Conservation (phyloP, 2,113 vertebrate genomes). For the Empidonax alnorum region DNA sequence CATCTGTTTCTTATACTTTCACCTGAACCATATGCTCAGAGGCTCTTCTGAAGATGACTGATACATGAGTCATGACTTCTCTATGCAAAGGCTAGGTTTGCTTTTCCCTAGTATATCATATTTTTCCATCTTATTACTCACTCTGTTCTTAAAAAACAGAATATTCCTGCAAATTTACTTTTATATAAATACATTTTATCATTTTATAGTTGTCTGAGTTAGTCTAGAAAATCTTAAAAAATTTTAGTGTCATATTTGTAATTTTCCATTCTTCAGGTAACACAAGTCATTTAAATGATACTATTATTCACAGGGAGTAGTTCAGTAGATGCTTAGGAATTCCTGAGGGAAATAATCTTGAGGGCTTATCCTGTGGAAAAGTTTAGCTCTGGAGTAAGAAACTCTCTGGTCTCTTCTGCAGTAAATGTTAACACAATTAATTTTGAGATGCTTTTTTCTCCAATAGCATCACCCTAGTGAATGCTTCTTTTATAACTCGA, state of each 20-base stretch:
- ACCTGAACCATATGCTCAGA: not conserved
- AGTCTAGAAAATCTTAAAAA: not conserved
- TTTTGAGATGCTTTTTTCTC: not conserved
- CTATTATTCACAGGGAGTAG: not conserved
- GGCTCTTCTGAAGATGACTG: not conserved
- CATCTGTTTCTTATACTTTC: slow-evolving; percentile 1
- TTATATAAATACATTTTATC: not conserved
- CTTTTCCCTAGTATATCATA: not conserved
- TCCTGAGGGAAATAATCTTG: not conserved
- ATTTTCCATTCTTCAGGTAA: not conserved
- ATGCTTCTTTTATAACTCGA: not conserved
- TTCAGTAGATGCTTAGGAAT: not conserved
- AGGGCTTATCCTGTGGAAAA: not conserved
- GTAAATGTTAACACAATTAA: not conserved
- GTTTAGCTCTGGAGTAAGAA: not conserved
- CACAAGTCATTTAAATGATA: not conserved
- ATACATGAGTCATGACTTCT: not conserved
- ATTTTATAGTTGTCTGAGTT: not conserved
- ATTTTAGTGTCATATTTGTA: not conserved
- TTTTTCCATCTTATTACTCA: not conserved
- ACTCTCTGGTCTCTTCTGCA: not conserved
- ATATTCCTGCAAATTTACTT: not conserved
- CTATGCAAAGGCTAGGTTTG: not conserved
- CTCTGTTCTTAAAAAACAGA: not conserved
- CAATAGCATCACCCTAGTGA: not conserved